phyloP scores from a whole-genome alignment of 2,888 invertebrate species.

The Cenopis cana region DNA sequence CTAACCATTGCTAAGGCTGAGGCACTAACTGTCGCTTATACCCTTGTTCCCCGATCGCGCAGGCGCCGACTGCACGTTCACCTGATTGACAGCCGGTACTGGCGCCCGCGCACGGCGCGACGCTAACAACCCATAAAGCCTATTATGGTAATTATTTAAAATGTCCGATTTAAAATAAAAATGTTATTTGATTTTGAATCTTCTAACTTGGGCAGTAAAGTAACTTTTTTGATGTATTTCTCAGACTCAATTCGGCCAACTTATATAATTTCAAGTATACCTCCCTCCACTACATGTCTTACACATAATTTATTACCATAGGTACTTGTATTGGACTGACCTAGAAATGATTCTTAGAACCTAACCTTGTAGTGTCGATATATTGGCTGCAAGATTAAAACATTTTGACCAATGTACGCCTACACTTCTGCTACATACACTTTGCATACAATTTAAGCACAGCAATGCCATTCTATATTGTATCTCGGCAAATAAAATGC shows the following conservation, averaged over 20 bases:
- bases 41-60: background rate
- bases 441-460: no score
- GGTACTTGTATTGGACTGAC: constrained; percentile 5
- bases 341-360: constrained; percentile 6
- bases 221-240: no score
- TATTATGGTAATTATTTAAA: no score
- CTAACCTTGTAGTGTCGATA: background rate
- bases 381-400: background rate
- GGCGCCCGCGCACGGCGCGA: constrained; percentile 46
- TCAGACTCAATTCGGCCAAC: no score
- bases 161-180: no score
- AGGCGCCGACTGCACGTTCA: constrained; percentile 14
- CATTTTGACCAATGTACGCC: background rate
- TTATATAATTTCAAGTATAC: no score
- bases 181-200: no score
- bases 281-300: constrained; percentile 6
- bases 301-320: constrained; percentile 18
- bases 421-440: background rate
- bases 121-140: constrained; percentile 31
- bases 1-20: background rate
- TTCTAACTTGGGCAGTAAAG: no score
- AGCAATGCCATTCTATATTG: background rate
- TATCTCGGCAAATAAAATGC: background rate
- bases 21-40: constrained; percentile 21
- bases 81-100: constrained; percentile 57